phyloP scores from a whole-genome alignment of 2,888 invertebrate genomes.

The Glaucopsyche alexis region DNA sequence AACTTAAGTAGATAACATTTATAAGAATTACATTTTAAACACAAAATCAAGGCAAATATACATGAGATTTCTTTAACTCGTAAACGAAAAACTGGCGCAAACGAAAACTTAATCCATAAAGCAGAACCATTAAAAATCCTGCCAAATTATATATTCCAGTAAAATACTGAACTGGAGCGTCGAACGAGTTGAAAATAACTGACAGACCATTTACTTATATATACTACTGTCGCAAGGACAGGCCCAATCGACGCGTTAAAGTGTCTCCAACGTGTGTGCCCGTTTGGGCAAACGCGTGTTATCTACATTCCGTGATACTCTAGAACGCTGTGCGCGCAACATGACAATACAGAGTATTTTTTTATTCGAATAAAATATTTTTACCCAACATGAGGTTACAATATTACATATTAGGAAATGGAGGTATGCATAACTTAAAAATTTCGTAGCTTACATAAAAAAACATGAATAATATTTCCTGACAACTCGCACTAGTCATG shows the following conservation, averaged over 20 bases:
- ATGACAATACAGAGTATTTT: too few species aligned
- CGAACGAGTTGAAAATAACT: conserved; percentile 12
- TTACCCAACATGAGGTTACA: too few species aligned
- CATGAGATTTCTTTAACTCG: background rate
- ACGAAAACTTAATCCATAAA: conserved; percentile 10
- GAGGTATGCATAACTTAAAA: too few species aligned
- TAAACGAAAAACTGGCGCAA: background rate
- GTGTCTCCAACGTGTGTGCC: background rate
- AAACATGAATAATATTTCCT: too few species aligned
- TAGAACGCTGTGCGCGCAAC: too few species aligned
- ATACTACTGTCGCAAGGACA: background rate
- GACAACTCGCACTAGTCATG: too few species aligned
- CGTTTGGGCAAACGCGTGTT: background rate
- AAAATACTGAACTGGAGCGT: background rate
- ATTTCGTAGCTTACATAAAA: too few species aligned
- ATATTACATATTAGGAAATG: too few species aligned
- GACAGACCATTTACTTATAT: background rate
- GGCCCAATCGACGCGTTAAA: background rate
- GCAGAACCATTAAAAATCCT: background rate
- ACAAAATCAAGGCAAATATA: background rate
- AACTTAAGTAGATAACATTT: too few species aligned
- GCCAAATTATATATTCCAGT: conserved; percentile 10
- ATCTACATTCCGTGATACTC: too few species aligned
- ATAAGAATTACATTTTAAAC: too few species aligned
- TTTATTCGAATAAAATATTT: too few species aligned